These are phyloP conservation scores for Gymnogyps californianus DNA, from an alignment of 2,113 vertebrate genomes.

Conservation along the genomic window DNA sequence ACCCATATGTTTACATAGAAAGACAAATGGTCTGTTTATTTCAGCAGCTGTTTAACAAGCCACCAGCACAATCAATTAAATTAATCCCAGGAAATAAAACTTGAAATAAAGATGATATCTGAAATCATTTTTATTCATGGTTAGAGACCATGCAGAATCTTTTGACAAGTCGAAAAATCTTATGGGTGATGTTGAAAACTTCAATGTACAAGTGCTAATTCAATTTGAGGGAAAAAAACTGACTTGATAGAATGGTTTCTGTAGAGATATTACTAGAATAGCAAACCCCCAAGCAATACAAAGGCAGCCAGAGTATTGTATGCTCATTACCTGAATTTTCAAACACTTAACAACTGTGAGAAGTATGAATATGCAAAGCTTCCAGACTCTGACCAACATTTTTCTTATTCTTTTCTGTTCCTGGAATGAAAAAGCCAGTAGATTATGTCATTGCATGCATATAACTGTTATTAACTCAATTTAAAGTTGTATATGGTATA, in stretches of 20 bases:
- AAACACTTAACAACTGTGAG: slow-evolving; percentile 55
- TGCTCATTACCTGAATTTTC: slow-evolving; percentile 67
- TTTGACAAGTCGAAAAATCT: slow-evolving; percentile 76
- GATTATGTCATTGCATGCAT: background rate
- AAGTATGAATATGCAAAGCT: slow-evolving; percentile 72
- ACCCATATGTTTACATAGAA: slow-evolving; percentile 8
- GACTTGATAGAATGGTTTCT: slow-evolving; percentile 61
- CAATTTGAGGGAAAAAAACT: slow-evolving; percentile 27
- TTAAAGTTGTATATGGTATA: background rate
- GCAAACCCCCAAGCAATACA: slow-evolving; percentile 69
- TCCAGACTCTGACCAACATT: slow-evolving; percentile 8
- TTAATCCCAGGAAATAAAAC: slow-evolving; percentile 74
- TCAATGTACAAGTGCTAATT: slow-evolving; percentile 69
- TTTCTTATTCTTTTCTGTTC: background rate
- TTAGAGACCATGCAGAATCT: slow-evolving; percentile 69
- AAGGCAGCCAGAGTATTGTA: slow-evolving; percentile 61
- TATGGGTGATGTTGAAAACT: slow-evolving; percentile 76
- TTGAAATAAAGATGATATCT: slow-evolving; percentile 67
- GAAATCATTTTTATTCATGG: slow-evolving; percentile 78
- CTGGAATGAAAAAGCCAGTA: background rate
- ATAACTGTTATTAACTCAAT: background rate
- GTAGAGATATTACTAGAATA: slow-evolving; percentile 41
- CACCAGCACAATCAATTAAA: slow-evolving; percentile 68
- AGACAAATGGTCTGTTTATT: slow-evolving; percentile 50
- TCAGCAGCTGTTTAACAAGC: slow-evolving; percentile 50